Conservation (phyloP, 2,113 vertebrate genomes). For the Thinocorus orbignyianus region DNA sequence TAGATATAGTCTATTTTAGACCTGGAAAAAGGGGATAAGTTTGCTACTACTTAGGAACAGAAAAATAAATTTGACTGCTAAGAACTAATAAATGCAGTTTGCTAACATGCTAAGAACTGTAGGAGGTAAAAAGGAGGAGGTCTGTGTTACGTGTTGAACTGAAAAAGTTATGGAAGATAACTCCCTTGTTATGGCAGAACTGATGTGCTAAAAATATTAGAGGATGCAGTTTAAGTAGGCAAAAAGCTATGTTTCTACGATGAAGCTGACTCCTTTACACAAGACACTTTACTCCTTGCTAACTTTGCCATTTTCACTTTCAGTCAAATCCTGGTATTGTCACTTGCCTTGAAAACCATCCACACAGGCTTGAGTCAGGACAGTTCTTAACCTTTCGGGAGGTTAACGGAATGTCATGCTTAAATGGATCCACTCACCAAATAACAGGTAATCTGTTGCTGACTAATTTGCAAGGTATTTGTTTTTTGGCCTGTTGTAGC, state of each 20-base stretch:
- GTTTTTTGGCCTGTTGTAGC: background rate
- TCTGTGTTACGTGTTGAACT: background rate
- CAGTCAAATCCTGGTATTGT: conserved; percentile 89
- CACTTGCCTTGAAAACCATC: conserved; percentile 92
- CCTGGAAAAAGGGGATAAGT: background rate
- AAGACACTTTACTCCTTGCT: background rate
- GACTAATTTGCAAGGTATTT: background rate
- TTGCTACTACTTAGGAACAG: background rate
- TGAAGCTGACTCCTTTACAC: background rate
- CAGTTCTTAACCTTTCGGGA: conserved; percentile 91
- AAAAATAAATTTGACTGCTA: background rate
- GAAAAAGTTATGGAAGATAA: background rate
- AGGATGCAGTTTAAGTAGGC: background rate
- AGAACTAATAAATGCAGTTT: background rate
- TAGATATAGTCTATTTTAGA: background rate
- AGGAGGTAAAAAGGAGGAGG: background rate
- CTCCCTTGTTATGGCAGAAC: background rate
- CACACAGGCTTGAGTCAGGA: conserved; percentile 92
- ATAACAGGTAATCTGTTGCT: conserved; percentile 83
- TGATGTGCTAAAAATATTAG: background rate
- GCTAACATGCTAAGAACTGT: background rate
- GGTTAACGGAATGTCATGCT: conserved; percentile 89
- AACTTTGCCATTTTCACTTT: background rate
- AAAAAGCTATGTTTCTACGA: background rate
- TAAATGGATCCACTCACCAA: conserved; percentile 84